Percentiles rank a stretch among this genome's conserved stretches.
Evolutionary conservation across 2,113 vertebrate genomes (phyloP).

Genomic region (Brienomyrus brachyistius): DNA sequence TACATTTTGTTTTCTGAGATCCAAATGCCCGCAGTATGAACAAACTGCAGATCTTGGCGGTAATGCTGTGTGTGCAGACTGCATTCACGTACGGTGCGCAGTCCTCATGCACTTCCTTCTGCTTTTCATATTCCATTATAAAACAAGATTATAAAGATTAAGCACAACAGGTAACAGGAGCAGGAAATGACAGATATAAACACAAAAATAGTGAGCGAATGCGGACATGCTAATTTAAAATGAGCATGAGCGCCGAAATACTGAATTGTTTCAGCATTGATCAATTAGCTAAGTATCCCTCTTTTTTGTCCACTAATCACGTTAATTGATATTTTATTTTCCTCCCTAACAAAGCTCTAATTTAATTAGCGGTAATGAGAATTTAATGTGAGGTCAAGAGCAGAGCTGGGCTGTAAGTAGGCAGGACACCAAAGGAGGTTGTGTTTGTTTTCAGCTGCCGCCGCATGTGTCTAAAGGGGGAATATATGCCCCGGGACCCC

Average conservation of each 20-base stretch:
- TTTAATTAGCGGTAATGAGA: constrained; percentile 44
- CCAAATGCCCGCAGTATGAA: background rate
- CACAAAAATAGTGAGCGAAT: background rate
- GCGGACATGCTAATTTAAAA: background rate
- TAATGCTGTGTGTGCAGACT: background rate
- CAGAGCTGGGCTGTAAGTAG: constrained; percentile 30
- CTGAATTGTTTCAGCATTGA: constrained; percentile 23
- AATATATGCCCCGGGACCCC: background rate
- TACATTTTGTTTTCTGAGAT: constrained; percentile 3
- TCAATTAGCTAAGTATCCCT: constrained; percentile 24
- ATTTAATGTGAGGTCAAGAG: constrained; percentile 41
- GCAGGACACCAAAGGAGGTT: constrained; percentile 23
- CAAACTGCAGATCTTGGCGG: background rate
- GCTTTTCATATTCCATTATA: background rate
- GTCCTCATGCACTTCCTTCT: background rate
- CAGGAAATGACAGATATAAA: background rate
- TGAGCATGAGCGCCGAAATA: constrained; percentile 5
- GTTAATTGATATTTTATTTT: constrained; percentile 43
- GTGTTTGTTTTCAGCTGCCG: constrained; percentile 36
- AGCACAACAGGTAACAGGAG: background rate
- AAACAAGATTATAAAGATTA: background rate
- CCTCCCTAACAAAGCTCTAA: constrained; percentile 34
- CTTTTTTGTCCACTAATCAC: constrained; percentile 34
- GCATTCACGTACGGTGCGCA: background rate
- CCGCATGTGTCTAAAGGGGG: background rate